Evolutionary conservation across 2,797 vertebrate genomes (phyloP).

Genomic region (Sebastes vulpes): DNA sequence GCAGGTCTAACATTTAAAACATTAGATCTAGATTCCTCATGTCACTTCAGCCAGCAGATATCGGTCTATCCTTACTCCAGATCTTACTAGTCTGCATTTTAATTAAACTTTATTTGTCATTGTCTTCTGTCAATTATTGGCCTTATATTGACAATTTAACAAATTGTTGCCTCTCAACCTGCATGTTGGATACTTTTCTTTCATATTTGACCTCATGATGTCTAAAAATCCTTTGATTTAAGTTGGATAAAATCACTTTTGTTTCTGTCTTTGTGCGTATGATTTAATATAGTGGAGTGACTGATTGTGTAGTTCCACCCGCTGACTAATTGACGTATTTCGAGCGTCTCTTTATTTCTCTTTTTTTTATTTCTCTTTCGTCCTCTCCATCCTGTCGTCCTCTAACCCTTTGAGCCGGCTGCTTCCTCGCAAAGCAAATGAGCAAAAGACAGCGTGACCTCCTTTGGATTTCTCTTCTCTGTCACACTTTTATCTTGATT

Average conservation of each 20-base stretch:
- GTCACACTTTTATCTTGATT: constrained; percentile 49
- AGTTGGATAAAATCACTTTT: constrained; percentile 20
- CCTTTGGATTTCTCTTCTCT: constrained; percentile 81
- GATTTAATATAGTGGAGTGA: constrained; percentile 46
- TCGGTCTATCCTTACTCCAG: constrained; percentile 83
- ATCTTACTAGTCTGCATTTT: constrained; percentile 24
- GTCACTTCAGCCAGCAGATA: constrained; percentile 51
- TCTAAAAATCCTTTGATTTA: constrained; percentile 38
- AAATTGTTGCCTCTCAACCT: constrained; percentile 38
- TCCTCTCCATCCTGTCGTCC: constrained; percentile 46
- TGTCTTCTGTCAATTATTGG: constrained; percentile 45
- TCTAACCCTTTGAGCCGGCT: constrained; percentile 48
- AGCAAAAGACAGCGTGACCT: constrained; percentile 55
- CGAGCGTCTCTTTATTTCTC: constrained; percentile 50
- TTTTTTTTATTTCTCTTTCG: constrained; percentile 56
- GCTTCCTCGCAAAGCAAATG: constrained; percentile 58
- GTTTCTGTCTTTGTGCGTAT: constrained; percentile 58
- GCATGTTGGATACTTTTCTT: constrained; percentile 70
- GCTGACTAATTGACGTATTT: constrained; percentile 59
- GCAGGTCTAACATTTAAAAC: not conserved
- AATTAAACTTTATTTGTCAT: constrained; percentile 40
- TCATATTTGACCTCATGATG: constrained; percentile 28
- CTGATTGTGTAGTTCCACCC: constrained; percentile 64
- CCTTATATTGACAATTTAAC: constrained; percentile 34
- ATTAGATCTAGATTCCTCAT: not conserved